These are phyloP conservation scores for Perizoma affinitatum DNA, from an alignment of 2,888 invertebrate genomes.

Conservation along the genomic window DNA sequence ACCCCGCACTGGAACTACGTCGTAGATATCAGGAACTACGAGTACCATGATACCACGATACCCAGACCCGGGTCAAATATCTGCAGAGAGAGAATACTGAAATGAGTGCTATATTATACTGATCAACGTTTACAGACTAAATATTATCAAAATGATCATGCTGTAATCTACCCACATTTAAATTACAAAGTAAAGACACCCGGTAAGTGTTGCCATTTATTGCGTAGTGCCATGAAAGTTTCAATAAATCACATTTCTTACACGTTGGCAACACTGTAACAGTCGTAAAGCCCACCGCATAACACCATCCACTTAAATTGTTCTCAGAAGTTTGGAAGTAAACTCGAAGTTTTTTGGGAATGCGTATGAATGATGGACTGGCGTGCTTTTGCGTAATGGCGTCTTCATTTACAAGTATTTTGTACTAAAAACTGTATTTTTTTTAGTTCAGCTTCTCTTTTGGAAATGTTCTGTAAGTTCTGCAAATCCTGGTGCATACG, in stretches of 20 bases:
- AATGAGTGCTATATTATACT: too few relatives aligned
- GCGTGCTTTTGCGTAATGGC: slow-evolving; percentile 19
- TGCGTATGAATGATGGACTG: slow-evolving; percentile 28
- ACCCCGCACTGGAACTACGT: too few relatives aligned
- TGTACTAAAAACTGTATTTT: background rate
- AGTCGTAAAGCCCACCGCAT: slow-evolving; percentile 43
- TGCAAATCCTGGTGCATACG: too few relatives aligned
- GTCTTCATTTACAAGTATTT: background rate
- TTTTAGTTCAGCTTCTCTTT: too few relatives aligned
- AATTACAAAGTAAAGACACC: slow-evolving; percentile 16
- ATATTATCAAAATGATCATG: background rate
- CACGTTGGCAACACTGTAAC: slow-evolving; percentile 53
- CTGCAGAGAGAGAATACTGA: too few relatives aligned
- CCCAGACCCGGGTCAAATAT: too few relatives aligned
- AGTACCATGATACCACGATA: too few relatives aligned
- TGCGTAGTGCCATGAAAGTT: slow-evolving; percentile 34
- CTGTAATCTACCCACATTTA: slow-evolving; percentile 3
- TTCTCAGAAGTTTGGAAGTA: slow-evolving; percentile 33
- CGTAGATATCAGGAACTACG: too few relatives aligned
- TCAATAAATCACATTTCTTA: slow-evolving; percentile 39
- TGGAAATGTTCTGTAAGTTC: too few relatives aligned
- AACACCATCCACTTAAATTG: slow-evolving; percentile 40
- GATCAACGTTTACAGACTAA: too few relatives aligned
- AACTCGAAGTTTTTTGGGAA: slow-evolving; percentile 31
- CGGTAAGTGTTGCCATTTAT: slow-evolving; percentile 31